Evolutionary conservation across 2,113 vertebrate genomes (phyloP), one percentile per base, ranked within the genome.

Genomic region (Haemorhous mexicanus): DNA sequence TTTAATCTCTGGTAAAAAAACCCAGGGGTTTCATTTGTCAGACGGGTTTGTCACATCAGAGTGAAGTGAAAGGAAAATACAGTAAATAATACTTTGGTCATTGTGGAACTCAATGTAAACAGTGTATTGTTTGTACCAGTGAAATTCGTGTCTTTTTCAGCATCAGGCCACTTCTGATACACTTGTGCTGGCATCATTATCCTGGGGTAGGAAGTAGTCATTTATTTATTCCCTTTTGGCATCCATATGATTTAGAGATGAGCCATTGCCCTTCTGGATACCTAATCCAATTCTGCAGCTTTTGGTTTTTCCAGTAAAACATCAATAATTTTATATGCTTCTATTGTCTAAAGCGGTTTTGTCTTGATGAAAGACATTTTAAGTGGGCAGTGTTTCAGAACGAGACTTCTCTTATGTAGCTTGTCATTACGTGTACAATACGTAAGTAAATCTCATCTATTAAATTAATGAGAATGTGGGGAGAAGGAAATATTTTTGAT

Each of bases 391-490:
- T 27, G 79, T 94, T 97, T 95, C 76, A 75, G 87, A 96, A 94
- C 66, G 85, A 78, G 76, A 96, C 94, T 95, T 97, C 96, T 97
- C 92, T 87, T 93, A 80, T 73, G 88, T 92, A 87, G 93, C 95
- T 97, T 90, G 96, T 96, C 96, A 89, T 97, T 97, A 96, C 96
- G 96, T 90, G 93, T 92, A 69, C 62, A 46, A 85, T 72, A 94
- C 27, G n/a, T 92, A 93, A 81, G 93, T 92, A 97, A 97, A 96
- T 95, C 94, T 95, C 97, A 96, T 91, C 97, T 96, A 93, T 96
- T 94, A 97, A 97, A 96, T 97, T 98, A 98, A 98, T 97, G 98
- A 98, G 97, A 97, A 96, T 89, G 96, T 83, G 81, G 93, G 78
- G 92, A 96, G 94, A 84, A 95, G 95, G 95, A 95, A 96, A 97